Evolutionary conservation across 2,888 invertebrate genomes (phyloP).

Genomic region (Megastigmus dorsalis): DNA sequence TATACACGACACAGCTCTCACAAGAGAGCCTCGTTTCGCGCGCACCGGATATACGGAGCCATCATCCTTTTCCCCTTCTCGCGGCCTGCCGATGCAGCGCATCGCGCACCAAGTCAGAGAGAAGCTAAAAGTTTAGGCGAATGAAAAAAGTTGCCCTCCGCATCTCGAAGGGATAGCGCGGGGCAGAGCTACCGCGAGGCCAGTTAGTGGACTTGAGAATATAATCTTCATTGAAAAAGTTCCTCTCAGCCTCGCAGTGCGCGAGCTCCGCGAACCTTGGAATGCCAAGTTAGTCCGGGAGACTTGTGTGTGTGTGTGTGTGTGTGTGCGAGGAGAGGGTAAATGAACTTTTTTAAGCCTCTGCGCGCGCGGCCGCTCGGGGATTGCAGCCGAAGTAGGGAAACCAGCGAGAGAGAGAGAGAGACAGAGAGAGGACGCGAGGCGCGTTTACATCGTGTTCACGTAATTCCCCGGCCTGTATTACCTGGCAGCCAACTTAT

Average conservation of each 20-base stretch:
- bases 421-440: neutral
- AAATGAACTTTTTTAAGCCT: conserved; percentile 49
- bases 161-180: conserved; percentile 65
- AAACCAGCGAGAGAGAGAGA: neutral
- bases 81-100: neutral
- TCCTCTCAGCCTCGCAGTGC: conserved; percentile 57
- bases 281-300: conserved; percentile 50
- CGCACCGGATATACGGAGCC: neutral
- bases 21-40: too few species aligned
- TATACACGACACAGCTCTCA: too few species aligned
- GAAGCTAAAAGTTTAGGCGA: conserved; percentile 68
- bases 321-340: neutral
- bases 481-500: too few species aligned
- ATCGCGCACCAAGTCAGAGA: conserved; percentile 58
- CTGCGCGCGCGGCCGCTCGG: too few species aligned
- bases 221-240: conserved; percentile 75
- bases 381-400: neutral
- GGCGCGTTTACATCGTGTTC: conserved; percentile 43
- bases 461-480: conserved; percentile 21
- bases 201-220: conserved; percentile 70
- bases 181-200: too few species aligned
- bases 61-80: conserved; percentile 50
- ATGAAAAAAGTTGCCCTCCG: conserved; percentile 70
- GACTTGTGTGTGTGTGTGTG: neutral
- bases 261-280: conserved; percentile 57